These are phyloP conservation scores for Propithecus perrieri DNA, from an alignment of 2,797 vertebrate species.

Conservation along the genomic window DNA sequence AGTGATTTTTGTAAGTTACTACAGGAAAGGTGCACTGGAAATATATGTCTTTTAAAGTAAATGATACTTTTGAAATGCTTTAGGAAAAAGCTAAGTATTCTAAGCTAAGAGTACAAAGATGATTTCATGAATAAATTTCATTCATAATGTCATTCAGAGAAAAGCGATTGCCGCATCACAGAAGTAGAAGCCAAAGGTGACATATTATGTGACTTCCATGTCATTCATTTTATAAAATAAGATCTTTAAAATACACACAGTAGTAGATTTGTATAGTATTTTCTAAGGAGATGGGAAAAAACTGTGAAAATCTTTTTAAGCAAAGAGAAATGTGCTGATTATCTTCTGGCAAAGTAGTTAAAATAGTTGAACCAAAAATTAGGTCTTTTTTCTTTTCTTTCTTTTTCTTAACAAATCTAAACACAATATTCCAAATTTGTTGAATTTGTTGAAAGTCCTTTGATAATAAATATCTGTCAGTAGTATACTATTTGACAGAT, in stretches of 20 bases:
- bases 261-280: background rate
- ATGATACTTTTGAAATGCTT: background rate
- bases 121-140: background rate
- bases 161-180: background rate
- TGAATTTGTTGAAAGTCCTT: background rate
- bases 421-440: background rate
- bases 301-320: background rate
- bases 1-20: background rate
- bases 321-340: background rate
- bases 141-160: background rate
- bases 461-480: background rate
- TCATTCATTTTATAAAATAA: background rate
- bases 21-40: background rate
- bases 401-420: background rate
- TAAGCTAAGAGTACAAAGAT: background rate
- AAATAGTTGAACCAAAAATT: background rate
- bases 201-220: background rate
- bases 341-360: background rate
- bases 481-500: background rate
- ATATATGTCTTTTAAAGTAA: conserved; percentile 5
- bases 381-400: background rate
- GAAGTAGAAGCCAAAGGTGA: background rate
- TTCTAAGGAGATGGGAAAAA: background rate
- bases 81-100: background rate
- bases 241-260: background rate